Evolutionary conservation across 2,797 vertebrate species (phyloP).

Genomic region (Cheirogaleus major): DNA sequence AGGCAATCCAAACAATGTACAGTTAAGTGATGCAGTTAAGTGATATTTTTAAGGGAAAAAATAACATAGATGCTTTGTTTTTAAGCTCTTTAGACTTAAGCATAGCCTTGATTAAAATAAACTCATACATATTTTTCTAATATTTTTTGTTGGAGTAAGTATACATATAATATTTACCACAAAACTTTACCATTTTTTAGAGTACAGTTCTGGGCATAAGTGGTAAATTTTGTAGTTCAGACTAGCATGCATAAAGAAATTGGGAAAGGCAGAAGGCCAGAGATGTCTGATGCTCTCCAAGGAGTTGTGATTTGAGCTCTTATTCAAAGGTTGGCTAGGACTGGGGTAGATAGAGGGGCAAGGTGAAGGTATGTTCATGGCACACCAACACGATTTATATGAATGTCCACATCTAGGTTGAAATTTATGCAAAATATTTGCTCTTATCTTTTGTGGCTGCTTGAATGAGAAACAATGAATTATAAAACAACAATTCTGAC

Average conservation of each 20-base stretch:
- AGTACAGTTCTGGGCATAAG: background rate
- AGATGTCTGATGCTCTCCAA: background rate
- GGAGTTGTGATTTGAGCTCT: background rate
- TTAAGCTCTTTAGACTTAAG: conserved; percentile 8
- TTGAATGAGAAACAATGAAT: background rate
- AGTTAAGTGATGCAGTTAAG: background rate
- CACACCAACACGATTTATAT: background rate
- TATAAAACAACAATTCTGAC: background rate
- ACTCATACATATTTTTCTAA: background rate
- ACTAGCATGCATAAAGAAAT: background rate
- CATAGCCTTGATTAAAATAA: conserved; percentile 21
- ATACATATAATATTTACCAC: background rate
- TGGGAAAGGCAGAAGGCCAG: background rate
- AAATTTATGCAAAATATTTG: background rate
- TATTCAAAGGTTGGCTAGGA: background rate
- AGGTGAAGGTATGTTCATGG: background rate
- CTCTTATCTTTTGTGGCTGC: background rate
- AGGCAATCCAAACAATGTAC: background rate
- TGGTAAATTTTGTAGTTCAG: background rate
- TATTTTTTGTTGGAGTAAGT: background rate
- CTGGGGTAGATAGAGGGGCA: background rate
- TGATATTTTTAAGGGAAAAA: background rate
- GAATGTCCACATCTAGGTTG: background rate
- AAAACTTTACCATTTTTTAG: background rate
- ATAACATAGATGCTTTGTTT: background rate